These are phyloP conservation scores for Caranx melampygus DNA, from an alignment of 2,113 vertebrate species.

Conservation along the genomic window DNA sequence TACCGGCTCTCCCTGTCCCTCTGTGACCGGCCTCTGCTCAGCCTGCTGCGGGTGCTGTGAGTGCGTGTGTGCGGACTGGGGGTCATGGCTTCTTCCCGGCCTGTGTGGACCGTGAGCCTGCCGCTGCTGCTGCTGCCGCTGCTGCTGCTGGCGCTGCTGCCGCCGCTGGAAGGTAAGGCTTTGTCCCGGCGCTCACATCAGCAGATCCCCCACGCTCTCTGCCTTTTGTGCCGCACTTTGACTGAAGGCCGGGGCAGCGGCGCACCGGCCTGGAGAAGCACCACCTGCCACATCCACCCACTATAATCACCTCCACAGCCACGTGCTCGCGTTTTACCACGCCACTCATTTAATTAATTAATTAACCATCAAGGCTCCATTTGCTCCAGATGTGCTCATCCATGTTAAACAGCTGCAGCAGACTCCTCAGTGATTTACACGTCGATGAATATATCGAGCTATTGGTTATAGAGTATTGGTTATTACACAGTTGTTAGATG, in stretches of 20 bases:
- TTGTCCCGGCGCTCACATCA: slow-evolving; percentile 34
- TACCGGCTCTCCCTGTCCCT: not conserved
- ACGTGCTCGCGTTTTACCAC: not conserved
- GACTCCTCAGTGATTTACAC: too few species aligned
- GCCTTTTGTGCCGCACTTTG: slow-evolving; percentile 46
- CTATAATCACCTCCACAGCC: rapidly evolving
- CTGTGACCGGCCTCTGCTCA: not conserved
- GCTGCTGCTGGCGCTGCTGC: slow-evolving; percentile 68
- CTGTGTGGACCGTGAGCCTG: slow-evolving; percentile 27
- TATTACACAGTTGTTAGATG: not conserved
- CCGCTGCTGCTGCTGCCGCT: slow-evolving; percentile 68
- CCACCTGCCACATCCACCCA: not conserved
- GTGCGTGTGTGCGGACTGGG: not conserved
- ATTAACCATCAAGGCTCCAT: not conserved
- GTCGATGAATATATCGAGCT: too few species aligned
- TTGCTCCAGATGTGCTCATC: not conserved
- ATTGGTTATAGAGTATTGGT: too few species aligned
- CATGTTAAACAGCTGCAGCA: not conserved
- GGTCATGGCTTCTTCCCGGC: slow-evolving; percentile 23
- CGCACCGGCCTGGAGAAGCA: not conserved
- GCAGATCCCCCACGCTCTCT: not conserved
- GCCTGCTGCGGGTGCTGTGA: not conserved
- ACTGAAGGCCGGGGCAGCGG: slow-evolving; percentile 23
- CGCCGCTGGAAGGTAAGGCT: slow-evolving; percentile 75
- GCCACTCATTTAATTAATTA: not conserved